Base-by-base conservation (phyloP, 1,140 invertebrate species). In the Pomacea maculata region DNA sequence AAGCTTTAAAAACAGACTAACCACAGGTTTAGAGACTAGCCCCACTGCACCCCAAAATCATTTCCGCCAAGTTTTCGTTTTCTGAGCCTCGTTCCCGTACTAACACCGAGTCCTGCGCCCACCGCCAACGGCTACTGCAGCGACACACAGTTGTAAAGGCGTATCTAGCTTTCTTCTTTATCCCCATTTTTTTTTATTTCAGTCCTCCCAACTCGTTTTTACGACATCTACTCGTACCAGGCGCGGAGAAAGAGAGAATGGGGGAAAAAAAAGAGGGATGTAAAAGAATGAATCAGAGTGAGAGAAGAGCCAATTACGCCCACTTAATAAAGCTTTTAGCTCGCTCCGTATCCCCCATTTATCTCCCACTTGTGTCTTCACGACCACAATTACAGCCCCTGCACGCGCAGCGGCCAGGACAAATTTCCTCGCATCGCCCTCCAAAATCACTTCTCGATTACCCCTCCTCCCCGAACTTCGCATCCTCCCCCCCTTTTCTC, bases 321-420 rank as follows among this genome's bases (percentile, higher is more conserved):
- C 54, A 70, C 77, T 78, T 70, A 78, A 70, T 78, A 78, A 78
- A 78, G 65, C 77, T 78, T 78, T 78, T 78, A 78, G 77, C 77
- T 52, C 55, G 17, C 65, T 64, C 25, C 52, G 45, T 29, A 70
- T 34, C 77, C 77, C 77, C n/a, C 65, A 45, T 78, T 78, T 78
- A 78, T 78, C 77, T 78, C 52, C 57, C 77, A 65, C 77, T 78
- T 78, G 67, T 52, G 67, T 67, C 70, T 78, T 45, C 67, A 71
- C 77, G 77, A 34, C 77, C 45, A 29, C 77, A 78, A 78, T 78
- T 78, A 78, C 54, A 54, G 29, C 65, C 14, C 19, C 17, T 45
- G 65, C 15, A 17, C 45, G 65, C n/a, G 73, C 73, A 57, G 57
- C 21, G 54, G 73, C 6, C n/a, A n/a, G 52, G 73, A 75, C 57